These are phyloP conservation scores for Anguilla obscura DNA, from an alignment of 2,797 vertebrate genomes.

Conservation along the genomic window DNA sequence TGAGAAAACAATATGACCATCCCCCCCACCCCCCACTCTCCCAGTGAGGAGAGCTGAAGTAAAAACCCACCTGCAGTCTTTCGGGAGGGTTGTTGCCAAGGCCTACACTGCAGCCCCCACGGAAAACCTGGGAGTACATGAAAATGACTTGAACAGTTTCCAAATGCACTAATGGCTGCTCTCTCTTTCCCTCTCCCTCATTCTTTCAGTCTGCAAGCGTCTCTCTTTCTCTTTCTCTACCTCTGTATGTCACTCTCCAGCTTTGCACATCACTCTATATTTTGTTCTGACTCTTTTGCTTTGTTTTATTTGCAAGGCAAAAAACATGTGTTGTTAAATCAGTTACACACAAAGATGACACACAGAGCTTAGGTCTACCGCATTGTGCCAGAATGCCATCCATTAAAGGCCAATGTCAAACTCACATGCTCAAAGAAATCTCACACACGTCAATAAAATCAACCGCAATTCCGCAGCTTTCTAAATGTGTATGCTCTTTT, in stretches of 20 bases:
- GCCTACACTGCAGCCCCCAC: constrained; percentile 49
- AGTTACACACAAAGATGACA: neutral
- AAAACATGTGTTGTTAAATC: neutral
- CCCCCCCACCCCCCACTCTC: constrained; percentile 30
- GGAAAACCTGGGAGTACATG: constrained; percentile 55
- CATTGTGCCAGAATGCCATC: neutral
- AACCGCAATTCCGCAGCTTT: no score
- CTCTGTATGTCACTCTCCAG: neutral
- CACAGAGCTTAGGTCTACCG: neutral
- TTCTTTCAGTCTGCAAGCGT: constrained; percentile 8
- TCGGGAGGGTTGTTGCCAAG: constrained; percentile 46
- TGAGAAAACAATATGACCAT: constrained; percentile 61
- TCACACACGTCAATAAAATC: neutral
- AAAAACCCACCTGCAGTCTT: constrained; percentile 66
- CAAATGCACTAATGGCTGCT: constrained; percentile 57
- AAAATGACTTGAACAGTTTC: constrained; percentile 64
- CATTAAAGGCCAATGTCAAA: neutral
- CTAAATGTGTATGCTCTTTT: no score
- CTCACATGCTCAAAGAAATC: neutral
- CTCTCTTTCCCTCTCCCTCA: constrained; percentile 34
- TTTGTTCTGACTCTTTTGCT: constrained; percentile 32
- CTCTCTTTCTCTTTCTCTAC: constrained; percentile 17
- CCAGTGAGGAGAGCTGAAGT: constrained; percentile 50
- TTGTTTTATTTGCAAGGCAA: neutral
- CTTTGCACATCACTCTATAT: constrained; percentile 38